These are phyloP conservation scores for Lycaena phlaeas DNA, from an alignment of 2,888 invertebrate species.

Conservation along the genomic window DNA sequence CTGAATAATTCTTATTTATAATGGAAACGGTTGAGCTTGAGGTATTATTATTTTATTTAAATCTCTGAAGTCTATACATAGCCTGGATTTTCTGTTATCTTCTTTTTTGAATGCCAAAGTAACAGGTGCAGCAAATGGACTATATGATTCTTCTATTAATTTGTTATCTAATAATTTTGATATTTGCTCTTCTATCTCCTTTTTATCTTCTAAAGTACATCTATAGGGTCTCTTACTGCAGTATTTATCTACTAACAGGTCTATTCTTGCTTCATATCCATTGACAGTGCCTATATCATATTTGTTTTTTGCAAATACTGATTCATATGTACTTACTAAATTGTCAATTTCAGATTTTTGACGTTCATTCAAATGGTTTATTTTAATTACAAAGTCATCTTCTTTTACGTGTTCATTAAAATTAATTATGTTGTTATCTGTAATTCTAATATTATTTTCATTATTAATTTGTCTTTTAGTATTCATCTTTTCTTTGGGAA, in stretches of 20 bases:
- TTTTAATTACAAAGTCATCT: no score
- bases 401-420: no score
- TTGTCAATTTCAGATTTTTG: constrained; percentile 15
- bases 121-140: constrained; percentile 20
- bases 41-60: no score
- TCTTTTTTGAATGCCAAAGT: constrained; percentile 21
- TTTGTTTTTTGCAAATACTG: constrained; percentile 15
- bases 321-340: constrained; percentile 15
- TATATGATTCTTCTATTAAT: constrained; percentile 17
- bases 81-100: constrained; percentile 22
- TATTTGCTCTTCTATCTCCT: constrained; percentile 15
- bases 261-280: constrained; percentile 15
- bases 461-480: constrained; percentile 9
- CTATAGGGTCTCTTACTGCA: constrained; percentile 18
- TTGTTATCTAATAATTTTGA: neutral
- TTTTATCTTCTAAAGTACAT: constrained; percentile 15
- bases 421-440: no score
- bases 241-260: constrained; percentile 15
- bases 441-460: constrained; percentile 18
- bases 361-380: no score
- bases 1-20: no score
- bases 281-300: constrained; percentile 13
- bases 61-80: no score
- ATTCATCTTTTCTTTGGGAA: constrained; percentile 10
- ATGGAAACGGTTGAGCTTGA: no score